Percentiles rank a stretch among this genome's conserved stretches.
Conservation (phyloP, 2,113 vertebrate species). For the Rhadina sibilatrix region DNA sequence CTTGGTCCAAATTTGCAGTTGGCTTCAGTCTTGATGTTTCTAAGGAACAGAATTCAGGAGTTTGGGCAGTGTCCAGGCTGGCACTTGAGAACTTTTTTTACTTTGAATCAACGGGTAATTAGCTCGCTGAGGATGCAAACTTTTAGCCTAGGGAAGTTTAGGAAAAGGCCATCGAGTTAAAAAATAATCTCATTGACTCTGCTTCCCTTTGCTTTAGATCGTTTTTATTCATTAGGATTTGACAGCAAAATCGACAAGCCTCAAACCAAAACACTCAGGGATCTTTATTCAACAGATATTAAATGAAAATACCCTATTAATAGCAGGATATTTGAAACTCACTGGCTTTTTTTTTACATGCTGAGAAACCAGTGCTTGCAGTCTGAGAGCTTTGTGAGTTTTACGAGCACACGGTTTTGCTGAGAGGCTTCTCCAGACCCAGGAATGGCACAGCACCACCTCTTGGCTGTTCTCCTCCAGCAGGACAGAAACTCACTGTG, state of each 20-base stretch:
- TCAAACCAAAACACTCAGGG: neutral
- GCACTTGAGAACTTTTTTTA: neutral
- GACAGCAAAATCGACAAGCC: neutral
- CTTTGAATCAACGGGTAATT: neutral
- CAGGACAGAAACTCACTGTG: neutral
- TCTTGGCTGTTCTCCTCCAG: neutral
- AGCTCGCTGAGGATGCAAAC: neutral
- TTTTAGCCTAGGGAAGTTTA: neutral
- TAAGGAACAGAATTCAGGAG: neutral
- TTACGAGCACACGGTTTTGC: rapidly evolving
- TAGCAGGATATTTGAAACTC: neutral
- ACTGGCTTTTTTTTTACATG: neutral
- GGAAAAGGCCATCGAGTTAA: neutral
- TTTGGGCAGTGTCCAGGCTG: neutral
- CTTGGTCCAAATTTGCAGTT: neutral
- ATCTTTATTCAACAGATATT: neutral
- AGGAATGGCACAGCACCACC: neutral
- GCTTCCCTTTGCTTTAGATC: neutral
- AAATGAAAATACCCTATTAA: neutral
- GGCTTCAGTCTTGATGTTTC: neutral
- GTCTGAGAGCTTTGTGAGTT: neutral
- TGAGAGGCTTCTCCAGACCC: neutral
- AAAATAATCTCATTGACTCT: neutral
- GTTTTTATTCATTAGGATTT: neutral
- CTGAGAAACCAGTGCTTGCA: neutral